Conservation (phyloP, 1,140 invertebrate species). For the Steinernema khuongi region DNA sequence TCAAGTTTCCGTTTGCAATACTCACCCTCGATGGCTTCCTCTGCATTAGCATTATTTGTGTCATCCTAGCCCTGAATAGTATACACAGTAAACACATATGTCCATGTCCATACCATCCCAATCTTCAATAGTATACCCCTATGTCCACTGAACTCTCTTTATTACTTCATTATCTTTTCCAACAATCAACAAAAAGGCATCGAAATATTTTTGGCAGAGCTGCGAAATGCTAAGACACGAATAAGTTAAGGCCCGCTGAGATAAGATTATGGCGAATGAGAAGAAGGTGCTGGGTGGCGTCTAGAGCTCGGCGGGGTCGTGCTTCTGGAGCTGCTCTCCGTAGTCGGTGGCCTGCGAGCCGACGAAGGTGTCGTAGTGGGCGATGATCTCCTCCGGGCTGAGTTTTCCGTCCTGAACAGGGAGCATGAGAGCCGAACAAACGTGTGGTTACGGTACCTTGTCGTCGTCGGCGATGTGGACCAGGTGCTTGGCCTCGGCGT, state of each 20-base stretch:
- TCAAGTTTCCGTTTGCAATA: too few species aligned
- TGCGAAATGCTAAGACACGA: slow-evolving; percentile 5
- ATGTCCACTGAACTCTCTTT: too few species aligned
- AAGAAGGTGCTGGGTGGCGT: not conserved
- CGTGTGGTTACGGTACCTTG: slow-evolving; percentile 61
- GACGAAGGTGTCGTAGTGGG: slow-evolving; percentile 94
- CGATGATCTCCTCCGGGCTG: slow-evolving; percentile 82
- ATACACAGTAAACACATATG: too few species aligned
- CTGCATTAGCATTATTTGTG: too few species aligned
- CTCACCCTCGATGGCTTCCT: too few species aligned
- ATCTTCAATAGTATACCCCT: too few species aligned
- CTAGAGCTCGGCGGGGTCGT: slow-evolving; percentile 67
- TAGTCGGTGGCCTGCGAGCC: slow-evolving; percentile 98
- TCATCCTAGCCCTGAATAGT: too few species aligned
- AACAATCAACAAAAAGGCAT: not conserved
- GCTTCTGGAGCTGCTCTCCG: slow-evolving; percentile 83
- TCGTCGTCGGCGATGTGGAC: slow-evolving; percentile 85
- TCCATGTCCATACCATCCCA: too few species aligned
- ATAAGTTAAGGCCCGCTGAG: slow-evolving; percentile 5
- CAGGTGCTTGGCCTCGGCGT: slow-evolving; percentile 89
- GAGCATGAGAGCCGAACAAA: not conserved
- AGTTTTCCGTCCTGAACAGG: slow-evolving; percentile 72
- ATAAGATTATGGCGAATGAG: slow-evolving; percentile 5
- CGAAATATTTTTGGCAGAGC: not conserved
- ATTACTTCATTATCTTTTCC: too few species aligned